Base-by-base conservation (phyloP, 2,797 vertebrate genomes). In the Esox masquinongy region DNA sequence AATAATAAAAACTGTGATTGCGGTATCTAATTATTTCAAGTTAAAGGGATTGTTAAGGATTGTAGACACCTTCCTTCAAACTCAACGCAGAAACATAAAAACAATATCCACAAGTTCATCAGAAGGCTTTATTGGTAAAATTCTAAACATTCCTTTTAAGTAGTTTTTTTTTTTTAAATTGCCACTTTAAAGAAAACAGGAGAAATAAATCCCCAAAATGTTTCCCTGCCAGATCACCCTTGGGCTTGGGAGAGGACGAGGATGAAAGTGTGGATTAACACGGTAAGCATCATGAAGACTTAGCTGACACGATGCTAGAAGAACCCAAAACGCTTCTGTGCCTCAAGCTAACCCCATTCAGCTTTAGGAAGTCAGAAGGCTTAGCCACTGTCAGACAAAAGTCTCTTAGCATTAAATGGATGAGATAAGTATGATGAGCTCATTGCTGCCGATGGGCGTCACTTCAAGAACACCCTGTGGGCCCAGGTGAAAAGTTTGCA, bases 231-330 rank as follows among this genome's bases (percentile, higher is more conserved):
- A 31, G 77, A 79, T 72, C 53, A 75, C 22, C 71, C 59, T 74
- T 66, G 75, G 74, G 72, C 63, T 78, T 79, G 70, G 68, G 75
- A 16, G 43, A 67, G 66, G 68, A 68, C 64, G 26, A 50, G 77
- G 78, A 78, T 78, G 43, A 64, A 79, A n/a, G 31, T 61, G 12
- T 70, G 73, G 78, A 75, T 80, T 61, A 78, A 75, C 39, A 49
- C 39, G 14, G 31, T 49, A 68, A 68, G 19, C 17, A 36, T 36
- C 73, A 36, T n/a, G 49, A 66, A 72, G 70, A 59, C 64, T 74
- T 68, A 12, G 39, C 26, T 74, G 47, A 68, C 50, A 61, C 17
- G 16, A 14, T 53, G 51, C 3, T 5, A 67, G 59, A 75, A 73
- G 50, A 75, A 73, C 26, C 72, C 50, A 66, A 69, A 51, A 67